Percentiles rank a stretch among this genome's conserved stretches.
These are phyloP conservation scores for Pteria penguin DNA, from an alignment of 2,888 invertebrate species.

Conservation along the genomic window DNA sequence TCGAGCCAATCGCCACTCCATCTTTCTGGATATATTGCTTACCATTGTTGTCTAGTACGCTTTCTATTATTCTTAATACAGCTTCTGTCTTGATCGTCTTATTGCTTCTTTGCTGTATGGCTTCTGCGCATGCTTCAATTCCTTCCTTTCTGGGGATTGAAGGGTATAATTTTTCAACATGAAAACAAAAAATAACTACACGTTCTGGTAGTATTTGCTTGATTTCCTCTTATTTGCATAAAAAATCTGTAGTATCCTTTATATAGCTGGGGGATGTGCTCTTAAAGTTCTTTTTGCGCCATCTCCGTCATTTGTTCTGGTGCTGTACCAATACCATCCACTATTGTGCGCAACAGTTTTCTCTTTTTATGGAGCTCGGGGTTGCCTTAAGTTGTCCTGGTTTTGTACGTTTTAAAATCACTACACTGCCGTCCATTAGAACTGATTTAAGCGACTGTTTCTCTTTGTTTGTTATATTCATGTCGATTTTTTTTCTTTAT, in stretches of 20 bases:
- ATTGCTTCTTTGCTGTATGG: neutral
- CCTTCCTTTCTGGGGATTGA: slow-evolving; percentile 7
- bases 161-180: neutral
- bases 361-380: neutral
- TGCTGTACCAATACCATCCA: neutral
- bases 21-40: slow-evolving; percentile 6
- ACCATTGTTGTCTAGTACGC: slow-evolving; percentile 3
- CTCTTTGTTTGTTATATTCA: neutral
- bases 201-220: neutral
- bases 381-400: neutral
- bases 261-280: neutral
- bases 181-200: neutral
- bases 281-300: too few species aligned
- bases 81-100: slow-evolving; percentile 7
- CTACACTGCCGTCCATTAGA: neutral
- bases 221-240: neutral
- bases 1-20: neutral
- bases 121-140: neutral
- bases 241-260: neutral
- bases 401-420: neutral
- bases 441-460: neutral
- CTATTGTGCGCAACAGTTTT: neutral
- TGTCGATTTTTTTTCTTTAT: neutral
- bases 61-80: slow-evolving; percentile 8
- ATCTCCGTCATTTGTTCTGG: neutral